Percentiles rank a stretch among this genome's conserved stretches.
These are phyloP conservation scores for Enteromius argenteus DNA, from an alignment of 2,797 vertebrate genomes.

Conservation along the genomic window DNA sequence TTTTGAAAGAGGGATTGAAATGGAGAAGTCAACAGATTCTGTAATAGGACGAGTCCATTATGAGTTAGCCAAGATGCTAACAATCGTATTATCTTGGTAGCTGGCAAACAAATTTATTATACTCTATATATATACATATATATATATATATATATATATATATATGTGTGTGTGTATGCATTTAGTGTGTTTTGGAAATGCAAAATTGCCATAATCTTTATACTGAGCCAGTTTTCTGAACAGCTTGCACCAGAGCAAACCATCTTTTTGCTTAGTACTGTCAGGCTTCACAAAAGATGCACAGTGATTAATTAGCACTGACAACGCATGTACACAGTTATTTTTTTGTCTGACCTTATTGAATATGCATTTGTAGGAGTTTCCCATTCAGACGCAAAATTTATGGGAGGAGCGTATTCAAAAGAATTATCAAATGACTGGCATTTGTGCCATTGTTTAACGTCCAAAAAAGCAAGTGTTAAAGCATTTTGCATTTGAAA, in stretches of 20 bases:
- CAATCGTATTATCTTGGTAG: neutral
- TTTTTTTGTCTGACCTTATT: neutral
- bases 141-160: neutral
- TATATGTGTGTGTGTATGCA: too few relatives aligned
- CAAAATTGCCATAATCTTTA: neutral
- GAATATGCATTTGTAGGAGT: neutral
- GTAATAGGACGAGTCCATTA: neutral
- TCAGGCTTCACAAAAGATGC: neutral
- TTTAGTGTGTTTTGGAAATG: too few relatives aligned
- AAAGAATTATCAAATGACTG: neutral
- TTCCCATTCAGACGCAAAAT: neutral
- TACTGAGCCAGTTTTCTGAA: neutral
- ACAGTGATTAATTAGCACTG: neutral
- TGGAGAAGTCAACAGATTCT: slow-evolving; percentile 26
- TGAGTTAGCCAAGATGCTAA: neutral
- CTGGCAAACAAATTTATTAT: neutral
- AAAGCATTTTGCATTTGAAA: neutral
- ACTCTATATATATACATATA: neutral
- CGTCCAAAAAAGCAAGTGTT: neutral
- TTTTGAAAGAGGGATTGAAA: slow-evolving; percentile 17
- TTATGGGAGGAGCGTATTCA: neutral
- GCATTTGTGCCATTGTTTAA: neutral
- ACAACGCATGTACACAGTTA: neutral
- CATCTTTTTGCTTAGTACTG: neutral
- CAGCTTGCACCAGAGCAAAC: neutral